Percentiles rank a stretch among this genome's conserved stretches.
Conservation (phyloP, 2,888 invertebrate species). For the Oxycera nigricornis region DNA sequence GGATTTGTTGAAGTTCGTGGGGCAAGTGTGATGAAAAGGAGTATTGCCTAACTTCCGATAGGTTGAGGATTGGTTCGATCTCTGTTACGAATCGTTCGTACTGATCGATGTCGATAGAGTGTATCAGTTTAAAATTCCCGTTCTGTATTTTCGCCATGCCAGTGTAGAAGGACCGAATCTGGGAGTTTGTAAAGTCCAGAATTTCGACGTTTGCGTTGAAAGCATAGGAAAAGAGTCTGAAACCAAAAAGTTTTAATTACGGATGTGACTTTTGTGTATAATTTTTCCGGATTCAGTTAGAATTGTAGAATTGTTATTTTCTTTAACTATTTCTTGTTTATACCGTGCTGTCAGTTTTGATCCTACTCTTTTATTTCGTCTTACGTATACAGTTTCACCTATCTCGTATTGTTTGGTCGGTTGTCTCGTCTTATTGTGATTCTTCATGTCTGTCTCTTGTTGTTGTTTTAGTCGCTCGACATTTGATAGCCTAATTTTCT, state of each 20-base stretch:
- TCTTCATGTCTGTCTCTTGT: background rate
- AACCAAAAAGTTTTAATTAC: background rate
- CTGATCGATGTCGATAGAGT: no score
- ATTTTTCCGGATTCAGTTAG: background rate
- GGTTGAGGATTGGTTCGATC: no score
- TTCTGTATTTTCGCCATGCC: background rate
- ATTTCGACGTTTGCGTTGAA: background rate
- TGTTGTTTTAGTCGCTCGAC: background rate
- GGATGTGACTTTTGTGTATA: background rate
- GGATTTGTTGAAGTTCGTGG: background rate
- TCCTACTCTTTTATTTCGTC: background rate
- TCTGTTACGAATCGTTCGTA: background rate
- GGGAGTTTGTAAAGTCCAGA: background rate
- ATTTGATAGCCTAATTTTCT: background rate
- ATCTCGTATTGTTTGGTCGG: background rate
- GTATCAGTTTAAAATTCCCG: background rate
- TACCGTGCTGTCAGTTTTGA: background rate
- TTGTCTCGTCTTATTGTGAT: background rate
- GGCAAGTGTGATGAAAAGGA: no score
- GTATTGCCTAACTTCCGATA: no score
- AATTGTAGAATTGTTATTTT: slow-evolving; percentile 1
- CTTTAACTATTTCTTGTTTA: slow-evolving; percentile 7
- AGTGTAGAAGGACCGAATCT: background rate
- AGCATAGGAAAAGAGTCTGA: background rate
- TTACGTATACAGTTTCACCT: background rate